These are phyloP conservation scores for Mormyrus lacerda DNA, from an alignment of 2,113 vertebrate genomes.

Conservation along the genomic window DNA sequence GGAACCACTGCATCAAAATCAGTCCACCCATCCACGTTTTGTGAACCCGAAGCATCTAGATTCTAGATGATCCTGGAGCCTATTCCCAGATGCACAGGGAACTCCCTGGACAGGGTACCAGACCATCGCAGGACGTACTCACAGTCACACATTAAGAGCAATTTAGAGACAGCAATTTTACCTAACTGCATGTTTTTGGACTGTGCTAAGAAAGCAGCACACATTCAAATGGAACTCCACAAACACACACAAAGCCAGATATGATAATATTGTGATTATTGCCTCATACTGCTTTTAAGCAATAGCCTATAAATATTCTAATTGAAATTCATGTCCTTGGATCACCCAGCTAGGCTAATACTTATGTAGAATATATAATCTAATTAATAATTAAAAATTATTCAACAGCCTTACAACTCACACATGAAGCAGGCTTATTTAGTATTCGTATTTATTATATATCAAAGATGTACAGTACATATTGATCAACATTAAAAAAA, in stretches of 20 bases:
- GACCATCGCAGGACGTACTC: not conserved
- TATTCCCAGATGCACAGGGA: not conserved
- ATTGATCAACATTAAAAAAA: conserved; percentile 38
- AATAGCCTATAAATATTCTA: not conserved
- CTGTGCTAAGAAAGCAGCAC: not conserved
- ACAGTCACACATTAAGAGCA: not conserved
- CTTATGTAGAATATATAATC: not conserved
- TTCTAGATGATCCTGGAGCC: not conserved
- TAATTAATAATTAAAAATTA: not conserved
- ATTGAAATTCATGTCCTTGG: not conserved
- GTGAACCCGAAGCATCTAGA: not conserved
- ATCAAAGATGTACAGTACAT: conserved; percentile 37
- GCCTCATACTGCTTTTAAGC: not conserved
- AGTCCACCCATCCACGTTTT: not conserved
- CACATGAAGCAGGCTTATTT: conserved; percentile 19
- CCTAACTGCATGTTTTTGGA: not conserved
- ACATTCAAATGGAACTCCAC: not conserved
- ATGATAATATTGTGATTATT: not conserved
- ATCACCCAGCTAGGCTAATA: not conserved
- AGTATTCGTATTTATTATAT: conserved; percentile 44
- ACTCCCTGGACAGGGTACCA: not conserved
- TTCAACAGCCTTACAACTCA: not conserved
- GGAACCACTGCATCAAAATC: not conserved
- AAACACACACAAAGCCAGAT: not conserved
- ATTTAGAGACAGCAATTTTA: not conserved